phyloP scores from a whole-genome alignment of 2,797 vertebrate genomes.

The Melanotaenia pygmaea region DNA sequence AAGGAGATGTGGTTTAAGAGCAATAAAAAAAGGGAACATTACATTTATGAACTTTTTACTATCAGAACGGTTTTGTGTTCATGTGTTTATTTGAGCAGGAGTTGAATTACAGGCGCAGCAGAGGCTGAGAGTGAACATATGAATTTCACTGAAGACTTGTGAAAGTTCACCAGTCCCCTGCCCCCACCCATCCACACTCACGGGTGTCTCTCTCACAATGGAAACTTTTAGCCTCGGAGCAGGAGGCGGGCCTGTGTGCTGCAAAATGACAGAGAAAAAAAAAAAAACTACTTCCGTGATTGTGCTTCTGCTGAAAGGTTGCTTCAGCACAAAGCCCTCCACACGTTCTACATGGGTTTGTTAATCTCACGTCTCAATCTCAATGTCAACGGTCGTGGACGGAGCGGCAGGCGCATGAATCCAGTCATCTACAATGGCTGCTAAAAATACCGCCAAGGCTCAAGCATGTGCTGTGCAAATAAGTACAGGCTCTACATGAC shows the following conservation, averaged over 20 bases:
- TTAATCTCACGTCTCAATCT: conserved; percentile 33
- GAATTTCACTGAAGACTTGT: conserved; percentile 62
- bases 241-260: conserved; percentile 72
- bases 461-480: conserved; percentile 74
- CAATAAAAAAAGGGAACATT: conserved; percentile 41
- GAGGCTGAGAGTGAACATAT: conserved; percentile 21
- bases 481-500: conserved; percentile 58
- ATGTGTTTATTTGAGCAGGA: not conserved
- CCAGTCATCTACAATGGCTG: conserved; percentile 71
- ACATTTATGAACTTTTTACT: conserved; percentile 35
- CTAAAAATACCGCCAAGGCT: conserved; percentile 80
- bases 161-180: conserved; percentile 66
- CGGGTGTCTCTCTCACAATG: conserved; percentile 83
- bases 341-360: conserved; percentile 53
- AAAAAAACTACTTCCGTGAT: conserved; percentile 70
- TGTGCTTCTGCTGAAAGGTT: conserved; percentile 74
- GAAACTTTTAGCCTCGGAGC: conserved; percentile 85
- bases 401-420: conserved; percentile 46
- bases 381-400: conserved; percentile 50
- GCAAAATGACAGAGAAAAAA: not conserved
- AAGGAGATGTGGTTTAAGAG: conserved; percentile 43
- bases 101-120: not conserved
- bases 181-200: conserved; percentile 74
- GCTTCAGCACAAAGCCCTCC: conserved; percentile 61
- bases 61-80: not conserved